Conservation (phyloP, 2,888 invertebrate species). For the Sthenelais limicola region DNA sequence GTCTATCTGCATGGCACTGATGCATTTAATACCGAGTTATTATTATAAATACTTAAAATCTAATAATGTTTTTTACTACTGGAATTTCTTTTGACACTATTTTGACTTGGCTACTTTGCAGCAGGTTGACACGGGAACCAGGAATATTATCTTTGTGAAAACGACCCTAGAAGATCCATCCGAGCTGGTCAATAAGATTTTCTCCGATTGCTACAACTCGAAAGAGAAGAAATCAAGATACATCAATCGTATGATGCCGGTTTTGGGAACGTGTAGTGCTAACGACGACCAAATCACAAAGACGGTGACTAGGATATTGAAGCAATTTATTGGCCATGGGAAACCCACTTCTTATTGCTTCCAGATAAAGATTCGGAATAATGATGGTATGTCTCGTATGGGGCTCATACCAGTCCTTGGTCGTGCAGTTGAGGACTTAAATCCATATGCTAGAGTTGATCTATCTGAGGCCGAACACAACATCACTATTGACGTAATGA, state of each 20-base stretch:
- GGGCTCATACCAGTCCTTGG: slow-evolving; percentile 78
- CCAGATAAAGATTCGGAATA: slow-evolving; percentile 63
- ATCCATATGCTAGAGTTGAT: slow-evolving; percentile 74
- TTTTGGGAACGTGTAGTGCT: slow-evolving; percentile 84
- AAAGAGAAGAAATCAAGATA: slow-evolving; percentile 83
- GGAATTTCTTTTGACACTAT: too few species aligned
- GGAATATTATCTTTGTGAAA: slow-evolving; percentile 89
- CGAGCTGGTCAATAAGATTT: slow-evolving; percentile 80
- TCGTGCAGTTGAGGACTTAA: slow-evolving; percentile 77
- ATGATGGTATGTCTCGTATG: slow-evolving; percentile 77
- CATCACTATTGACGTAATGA: slow-evolving; percentile 87
- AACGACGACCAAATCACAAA: slow-evolving; percentile 83
- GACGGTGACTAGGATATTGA: slow-evolving; percentile 80
- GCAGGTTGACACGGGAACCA: slow-evolving; percentile 85
- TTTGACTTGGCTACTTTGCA: slow-evolving; percentile 69
- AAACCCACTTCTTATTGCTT: slow-evolving; percentile 47
- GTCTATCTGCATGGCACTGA: too few species aligned
- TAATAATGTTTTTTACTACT: too few species aligned
- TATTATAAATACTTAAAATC: neutral
- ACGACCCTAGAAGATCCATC: slow-evolving; percentile 83
- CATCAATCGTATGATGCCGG: slow-evolving; percentile 85
- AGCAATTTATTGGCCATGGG: slow-evolving; percentile 76
- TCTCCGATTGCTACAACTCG: slow-evolving; percentile 81
- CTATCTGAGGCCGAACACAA: slow-evolving; percentile 83
- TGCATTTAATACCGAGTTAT: neutral